These are phyloP conservation scores for Oreohelix idahoensis DNA, from an alignment of 1,140 invertebrate species.

Conservation along the genomic window DNA sequence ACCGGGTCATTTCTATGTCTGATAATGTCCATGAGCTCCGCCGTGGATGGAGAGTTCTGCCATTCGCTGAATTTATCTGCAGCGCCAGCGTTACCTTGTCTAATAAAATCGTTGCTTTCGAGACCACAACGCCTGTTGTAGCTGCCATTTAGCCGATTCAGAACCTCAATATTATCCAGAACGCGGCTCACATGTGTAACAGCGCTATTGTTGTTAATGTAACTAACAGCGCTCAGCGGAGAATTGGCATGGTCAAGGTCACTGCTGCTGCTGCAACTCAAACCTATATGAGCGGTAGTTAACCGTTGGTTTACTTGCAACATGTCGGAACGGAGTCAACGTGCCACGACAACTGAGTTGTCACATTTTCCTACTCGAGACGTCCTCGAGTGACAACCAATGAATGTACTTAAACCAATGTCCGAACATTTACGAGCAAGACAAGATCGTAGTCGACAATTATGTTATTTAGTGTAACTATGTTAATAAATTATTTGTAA, in stretches of 20 bases:
- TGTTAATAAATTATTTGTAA: no score
- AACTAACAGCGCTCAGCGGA: background rate
- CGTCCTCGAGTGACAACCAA: no score
- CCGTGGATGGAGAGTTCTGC: background rate
- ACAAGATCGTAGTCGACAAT: no score
- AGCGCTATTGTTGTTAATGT: background rate
- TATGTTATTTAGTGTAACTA: no score
- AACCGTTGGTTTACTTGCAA: background rate
- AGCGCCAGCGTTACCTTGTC: no score
- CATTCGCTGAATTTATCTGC: background rate
- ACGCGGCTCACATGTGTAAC: background rate
- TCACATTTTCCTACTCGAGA: no score
- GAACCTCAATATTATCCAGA: background rate
- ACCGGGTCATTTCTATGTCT: background rate
- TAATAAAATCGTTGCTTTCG: no score
- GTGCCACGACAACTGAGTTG: no score
- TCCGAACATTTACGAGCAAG: no score
- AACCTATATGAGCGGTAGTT: background rate
- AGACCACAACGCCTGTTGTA: background rate
- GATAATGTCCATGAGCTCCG: no score
- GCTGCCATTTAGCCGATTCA: conserved; percentile 6
- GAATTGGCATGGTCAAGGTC: background rate
- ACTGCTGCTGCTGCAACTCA: background rate
- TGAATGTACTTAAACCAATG: no score
- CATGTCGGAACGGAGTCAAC: no score